These are phyloP conservation scores for Tiliqua scincoides DNA, from an alignment of 2,113 vertebrate genomes.

Conservation along the genomic window DNA sequence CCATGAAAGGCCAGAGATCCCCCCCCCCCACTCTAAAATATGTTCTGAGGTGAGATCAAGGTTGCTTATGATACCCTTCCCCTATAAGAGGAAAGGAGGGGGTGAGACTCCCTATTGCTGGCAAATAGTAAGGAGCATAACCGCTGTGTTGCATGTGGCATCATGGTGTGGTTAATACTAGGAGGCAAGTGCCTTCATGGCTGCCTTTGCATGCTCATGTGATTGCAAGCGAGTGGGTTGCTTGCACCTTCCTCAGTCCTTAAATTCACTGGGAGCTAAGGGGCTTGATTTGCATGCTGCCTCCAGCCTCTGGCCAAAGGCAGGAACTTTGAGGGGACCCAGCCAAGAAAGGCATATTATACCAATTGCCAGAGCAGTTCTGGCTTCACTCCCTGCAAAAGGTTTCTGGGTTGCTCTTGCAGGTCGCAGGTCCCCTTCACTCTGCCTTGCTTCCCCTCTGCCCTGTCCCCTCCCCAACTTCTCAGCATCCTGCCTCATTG, in stretches of 20 bases:
- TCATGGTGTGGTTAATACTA: not conserved
- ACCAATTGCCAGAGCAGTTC: not conserved
- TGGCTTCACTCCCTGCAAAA: not conserved
- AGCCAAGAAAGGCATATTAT: not conserved
- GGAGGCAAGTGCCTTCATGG: not conserved
- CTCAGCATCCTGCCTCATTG: not conserved
- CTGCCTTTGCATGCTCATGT: not conserved
- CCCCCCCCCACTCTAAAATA: no score
- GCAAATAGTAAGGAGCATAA: not conserved
- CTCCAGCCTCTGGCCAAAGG: not conserved
- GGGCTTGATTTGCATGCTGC: not conserved
- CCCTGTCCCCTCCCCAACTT: not conserved
- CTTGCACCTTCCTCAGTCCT: not conserved
- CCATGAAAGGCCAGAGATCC: no score
- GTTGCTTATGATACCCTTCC: no score
- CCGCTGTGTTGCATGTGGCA: not conserved
- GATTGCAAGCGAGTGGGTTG: not conserved
- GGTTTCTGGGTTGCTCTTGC: not conserved
- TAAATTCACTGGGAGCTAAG: not conserved
- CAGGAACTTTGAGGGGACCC: not conserved
- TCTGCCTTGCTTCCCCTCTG: not conserved
- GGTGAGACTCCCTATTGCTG: not conserved
- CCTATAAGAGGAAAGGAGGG: not conserved
- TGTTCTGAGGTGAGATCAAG: no score
- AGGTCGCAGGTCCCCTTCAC: not conserved